Evolutionary conservation across 1,140 invertebrate species (phyloP), one percentile per base, ranked within the genome.

Genomic region (Chironomus tepperi): DNA sequence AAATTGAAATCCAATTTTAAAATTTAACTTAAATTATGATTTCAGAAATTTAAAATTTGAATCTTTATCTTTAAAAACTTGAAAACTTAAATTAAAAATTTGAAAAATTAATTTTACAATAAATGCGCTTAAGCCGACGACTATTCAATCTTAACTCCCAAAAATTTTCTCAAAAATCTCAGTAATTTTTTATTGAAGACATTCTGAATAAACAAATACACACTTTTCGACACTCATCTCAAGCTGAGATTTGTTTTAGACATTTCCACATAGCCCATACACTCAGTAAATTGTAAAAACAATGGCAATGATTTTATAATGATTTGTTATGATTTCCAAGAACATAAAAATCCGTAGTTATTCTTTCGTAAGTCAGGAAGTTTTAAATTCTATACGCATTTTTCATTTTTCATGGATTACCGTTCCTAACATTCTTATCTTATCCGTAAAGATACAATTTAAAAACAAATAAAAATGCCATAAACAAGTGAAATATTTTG

Each of bases 401-500:
- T 34, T 5, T 34, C 24, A 34, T 34, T 34, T n/a, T 34, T 34
- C 24, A 34, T 34, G 24, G 24, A 34, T 34, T 34, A 34, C 24
- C 5, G 24, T 34, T 34, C 24, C 24, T 34, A 1, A 47, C 8
- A 47, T 47, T 57, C 12, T 57, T 57, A 57, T 57, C 47, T 57
- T 57, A 9, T 47, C 43, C 43, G 15, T 2, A 7, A 67, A 67
- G n/a, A 15, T 34, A 34, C 64, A 67, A 67, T 18, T 70, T 70
- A 18, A 19, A 70, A 70, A 70, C 65, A 70, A 70, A 70, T 70
- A 70, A 70, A 70, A 70, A 70, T 70, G 16, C 16, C 16, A 70
- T 70, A 19, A 70, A 70, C 65, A 70, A 70, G 16, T 70, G 65
- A 67, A 67, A 57, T 57, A n/a, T 57, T n/a, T 57, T 57, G n/a